A percentile compares a stretch with the other conserved stretches of the same genome.
These are phyloP conservation scores for Cheilosia scutellata DNA, from an alignment of 2,888 invertebrate genomes.

Conservation along the genomic window DNA sequence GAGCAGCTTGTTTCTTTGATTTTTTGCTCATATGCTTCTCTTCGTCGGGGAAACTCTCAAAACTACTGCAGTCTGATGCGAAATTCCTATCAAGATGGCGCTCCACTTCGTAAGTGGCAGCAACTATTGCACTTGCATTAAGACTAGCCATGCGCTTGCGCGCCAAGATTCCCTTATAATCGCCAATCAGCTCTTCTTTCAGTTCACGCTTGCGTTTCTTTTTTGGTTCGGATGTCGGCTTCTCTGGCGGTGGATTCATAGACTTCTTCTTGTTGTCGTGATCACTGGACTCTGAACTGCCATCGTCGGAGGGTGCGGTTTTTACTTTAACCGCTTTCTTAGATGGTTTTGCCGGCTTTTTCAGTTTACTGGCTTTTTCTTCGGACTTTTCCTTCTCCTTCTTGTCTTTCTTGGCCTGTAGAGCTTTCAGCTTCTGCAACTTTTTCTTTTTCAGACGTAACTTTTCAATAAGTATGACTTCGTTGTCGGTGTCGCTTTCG, in stretches of 20 bases:
- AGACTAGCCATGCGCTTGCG: conserved; percentile 96
- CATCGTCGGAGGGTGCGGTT: conserved; percentile 77
- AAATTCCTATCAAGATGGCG: conserved; percentile 83
- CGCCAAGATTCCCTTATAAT: conserved; percentile 94
- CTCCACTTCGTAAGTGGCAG: conserved; percentile 92
- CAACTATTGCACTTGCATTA: conserved; percentile 95
- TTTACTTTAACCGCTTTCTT: conserved; percentile 78
- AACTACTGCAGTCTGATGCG: conserved; percentile 82
- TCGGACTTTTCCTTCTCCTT: conserved; percentile 77
- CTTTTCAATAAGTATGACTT: conserved; percentile 80
- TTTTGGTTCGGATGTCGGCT: conserved; percentile 79
- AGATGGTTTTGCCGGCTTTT: conserved; percentile 73
- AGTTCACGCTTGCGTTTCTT: conserved; percentile 83
- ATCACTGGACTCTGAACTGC: conserved; percentile 84
- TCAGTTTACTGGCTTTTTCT: conserved; percentile 59
- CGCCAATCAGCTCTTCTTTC: conserved; percentile 85
- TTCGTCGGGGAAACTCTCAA: conserved; percentile 82
- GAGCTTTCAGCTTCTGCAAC: conserved; percentile 77
- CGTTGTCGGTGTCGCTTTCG: conserved; percentile 84
- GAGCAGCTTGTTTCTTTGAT: conserved; percentile 73
- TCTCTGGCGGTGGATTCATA: conserved; percentile 82
- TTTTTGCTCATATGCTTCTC: conserved; percentile 81
- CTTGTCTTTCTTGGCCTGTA: conserved; percentile 79
- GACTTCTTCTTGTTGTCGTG: conserved; percentile 84
- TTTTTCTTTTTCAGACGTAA: conserved; percentile 78